Base-by-base conservation (phyloP, 2,113 vertebrate species). In the Triplophysa siluroides region DNA sequence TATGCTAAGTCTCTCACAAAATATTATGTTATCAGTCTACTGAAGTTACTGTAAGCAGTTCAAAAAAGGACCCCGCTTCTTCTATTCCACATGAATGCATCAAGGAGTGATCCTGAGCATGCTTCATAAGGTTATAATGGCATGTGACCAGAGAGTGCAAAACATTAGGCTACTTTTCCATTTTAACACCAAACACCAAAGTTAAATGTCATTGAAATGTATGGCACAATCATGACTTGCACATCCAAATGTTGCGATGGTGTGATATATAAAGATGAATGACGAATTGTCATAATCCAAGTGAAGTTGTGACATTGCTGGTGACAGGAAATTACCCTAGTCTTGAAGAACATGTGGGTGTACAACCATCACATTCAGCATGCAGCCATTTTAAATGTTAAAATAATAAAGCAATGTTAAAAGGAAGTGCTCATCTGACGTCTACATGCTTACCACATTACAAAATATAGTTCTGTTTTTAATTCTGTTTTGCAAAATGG, bases 171-270 rank as follows among this genome's bases (percentile, higher is more conserved):
- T 16, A 66, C 4, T 2, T 78, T 71, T 77, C 73, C 47, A 65
- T 38, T 67, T 29, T 58, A 63, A 66, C 61, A 72, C 47, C n/a
- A n/a, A n/a, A n/a, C n/a, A n/a, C n/a, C 19, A 50, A 16, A 58
- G 23, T 29, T 66, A 78, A n/a, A 77, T 38, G 68, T 52, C 76
- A 52, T 9, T 76, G n/a, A 19, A 72, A 38, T 75, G 54, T 60
- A 58, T 81, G 69, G 79, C 61, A 84, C 79, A 82, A 88, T 79
- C 83, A 71, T 81, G 58, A 76, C 54, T 67, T 33, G 80, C 67
- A 81, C 63, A 78, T 85, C 76, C 83, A 78, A 68, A 86, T 62
- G 23, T 29, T 24, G 60, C 60, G 64, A 65, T 38, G 9, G 6
- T 58, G 21, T 66, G 52, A 66, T 62, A 33, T 78, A 61, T 4